Evolutionary conservation across 2,113 vertebrate genomes (phyloP), one percentile per base, ranked within the genome.

Genomic region (Oryzias woworae): DNA sequence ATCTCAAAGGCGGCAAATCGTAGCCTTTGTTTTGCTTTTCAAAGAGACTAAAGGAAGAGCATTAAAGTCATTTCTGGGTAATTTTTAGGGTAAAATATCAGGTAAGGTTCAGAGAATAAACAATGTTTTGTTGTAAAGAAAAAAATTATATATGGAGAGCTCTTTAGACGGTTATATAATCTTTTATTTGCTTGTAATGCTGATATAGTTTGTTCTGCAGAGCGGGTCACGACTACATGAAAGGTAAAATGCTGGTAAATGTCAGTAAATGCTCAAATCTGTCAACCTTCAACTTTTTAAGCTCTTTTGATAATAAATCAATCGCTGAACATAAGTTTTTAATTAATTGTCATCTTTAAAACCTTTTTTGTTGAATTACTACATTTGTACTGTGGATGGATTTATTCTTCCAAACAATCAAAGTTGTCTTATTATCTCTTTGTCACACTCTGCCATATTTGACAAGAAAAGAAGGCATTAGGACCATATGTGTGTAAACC

Each of bases 21-120:
- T 69, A 52, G 62, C 71, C 78, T 83, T 87, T 88, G 73, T 87
- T 83, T 81, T 71, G 62, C 54, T 73, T 73, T 83, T 85, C 65
- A 84, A 82, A 85, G 68, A 62, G 74, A 75, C 64, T 53, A 52
- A 68, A 73, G 42, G 60, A 60, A 69, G 69, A 65, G 69, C 81
- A 86, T 81, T 82, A 75, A 77, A 87, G 78, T 77, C 23, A 77
- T 83, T 75, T 78, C 42, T 50, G 58, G 46, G 65, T 20, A 20
- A 20, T 20, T 60, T 82, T 71, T 57, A 20, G 50, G 69, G 80
- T 46, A 52, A 80, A 63, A 78, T 80, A 57, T 69, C 57, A 58
- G 65, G 73, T 65, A 75, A 73, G 72, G 50, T 80, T 82, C 58
- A 73, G 31, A 60, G 41, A 68, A 85, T 82, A 53, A 82, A 81